Percentiles rank a stretch among this genome's conserved stretches.
phyloP scores from a whole-genome alignment of 2,113 vertebrate species.

The Bucco capensis region DNA sequence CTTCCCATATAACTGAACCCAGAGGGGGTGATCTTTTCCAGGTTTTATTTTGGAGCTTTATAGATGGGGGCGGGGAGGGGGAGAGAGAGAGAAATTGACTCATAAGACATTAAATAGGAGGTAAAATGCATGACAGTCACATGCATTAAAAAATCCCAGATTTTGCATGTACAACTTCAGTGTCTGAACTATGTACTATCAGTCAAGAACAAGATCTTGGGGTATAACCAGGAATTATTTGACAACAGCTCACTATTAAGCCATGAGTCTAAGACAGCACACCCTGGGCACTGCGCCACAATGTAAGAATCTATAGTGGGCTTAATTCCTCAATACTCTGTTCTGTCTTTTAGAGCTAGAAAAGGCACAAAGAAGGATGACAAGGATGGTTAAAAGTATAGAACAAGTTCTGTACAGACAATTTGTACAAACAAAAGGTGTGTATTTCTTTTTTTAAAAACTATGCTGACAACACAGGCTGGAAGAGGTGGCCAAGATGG shows the following conservation, averaged over 20 bases:
- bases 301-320: background rate
- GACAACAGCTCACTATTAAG: background rate
- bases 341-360: background rate
- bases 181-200: background rate
- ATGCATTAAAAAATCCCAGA: background rate
- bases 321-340: background rate
- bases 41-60: background rate
- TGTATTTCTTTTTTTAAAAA: background rate
- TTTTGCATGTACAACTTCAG: background rate
- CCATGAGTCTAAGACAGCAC: background rate
- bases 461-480: background rate
- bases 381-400: background rate
- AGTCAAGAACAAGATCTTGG: background rate
- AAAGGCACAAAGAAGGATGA: background rate
- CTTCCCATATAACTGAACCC: background rate
- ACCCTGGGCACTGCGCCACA: background rate
- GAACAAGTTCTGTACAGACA: background rate
- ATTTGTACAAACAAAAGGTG: background rate
- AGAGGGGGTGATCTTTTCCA: background rate
- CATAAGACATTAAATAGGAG: background rate
- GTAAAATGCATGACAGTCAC: background rate
- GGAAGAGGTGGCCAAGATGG: background rate
- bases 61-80: background rate
- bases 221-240: background rate
- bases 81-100: background rate